Conservation (phyloP, 2,888 invertebrate species). For the Itoplectis maculator region DNA sequence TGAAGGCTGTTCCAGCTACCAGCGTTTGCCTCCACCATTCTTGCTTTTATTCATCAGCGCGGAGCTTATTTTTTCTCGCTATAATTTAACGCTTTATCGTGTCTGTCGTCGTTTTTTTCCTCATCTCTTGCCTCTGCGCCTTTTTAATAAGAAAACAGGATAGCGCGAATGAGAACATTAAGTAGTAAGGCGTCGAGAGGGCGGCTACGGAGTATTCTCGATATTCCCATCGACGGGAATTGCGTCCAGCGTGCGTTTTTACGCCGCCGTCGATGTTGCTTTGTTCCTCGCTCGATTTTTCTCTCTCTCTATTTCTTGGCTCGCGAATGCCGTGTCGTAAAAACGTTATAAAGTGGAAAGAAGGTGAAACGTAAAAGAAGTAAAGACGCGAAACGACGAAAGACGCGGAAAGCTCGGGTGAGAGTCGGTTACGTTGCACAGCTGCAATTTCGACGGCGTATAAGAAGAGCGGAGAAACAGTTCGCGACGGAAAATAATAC, state of each 20-base stretch:
- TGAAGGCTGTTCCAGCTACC: background rate
- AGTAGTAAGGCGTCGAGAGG: too few species aligned
- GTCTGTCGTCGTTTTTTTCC: background rate
- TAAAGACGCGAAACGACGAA: background rate
- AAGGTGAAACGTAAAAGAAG: background rate
- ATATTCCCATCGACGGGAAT: conserved; percentile 3
- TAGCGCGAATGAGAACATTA: background rate
- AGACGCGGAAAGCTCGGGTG: conserved; percentile 10
- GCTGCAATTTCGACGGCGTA: conserved; percentile 10
- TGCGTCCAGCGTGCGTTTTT: background rate
- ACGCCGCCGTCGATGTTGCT: background rate
- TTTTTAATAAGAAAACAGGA: background rate
- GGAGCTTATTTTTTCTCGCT: background rate
- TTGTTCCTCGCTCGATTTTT: conserved; percentile 3
- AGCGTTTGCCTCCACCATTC: background rate
- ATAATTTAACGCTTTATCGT: too few species aligned
- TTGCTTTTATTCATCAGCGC: background rate
- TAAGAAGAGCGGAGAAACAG: conserved; percentile 25
- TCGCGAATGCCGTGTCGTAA: conserved; percentile 39
- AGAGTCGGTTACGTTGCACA: conserved; percentile 28
- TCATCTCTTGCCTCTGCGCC: background rate
- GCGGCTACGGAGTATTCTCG: background rate
- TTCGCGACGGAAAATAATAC: conserved; percentile 40
- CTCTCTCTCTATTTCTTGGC: background rate
- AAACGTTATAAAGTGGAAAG: conserved; percentile 25